Base-by-base conservation (phyloP, 2,113 vertebrate genomes). In the Triplophysa tibetana region DNA sequence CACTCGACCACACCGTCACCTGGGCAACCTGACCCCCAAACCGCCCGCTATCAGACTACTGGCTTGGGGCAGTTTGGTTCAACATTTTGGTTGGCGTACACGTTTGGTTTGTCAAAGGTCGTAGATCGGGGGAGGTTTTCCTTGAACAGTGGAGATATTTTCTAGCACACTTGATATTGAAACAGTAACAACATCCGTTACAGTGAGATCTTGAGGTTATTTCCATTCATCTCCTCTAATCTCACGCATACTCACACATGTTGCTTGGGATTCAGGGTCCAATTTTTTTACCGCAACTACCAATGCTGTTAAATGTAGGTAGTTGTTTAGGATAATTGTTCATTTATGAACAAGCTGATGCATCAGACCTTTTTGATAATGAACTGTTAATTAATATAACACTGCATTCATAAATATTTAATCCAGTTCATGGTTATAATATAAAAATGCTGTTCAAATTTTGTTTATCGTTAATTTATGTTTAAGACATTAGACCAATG, bases 41-140 rank as follows among this genome's bases (percentile, higher is more conserved):
- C 6, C 61, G 23, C 70, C 33, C 48, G 33, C 21, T 33, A 19
- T 26, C n/a, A 8, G 58, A 14, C 45, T 54, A 73, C 23, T 62
- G 73, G 68, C 26, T 63, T 54, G 48, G 50, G 60, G 61, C 58
- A n/a, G 66, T 79, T 72, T 66, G 54, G 66, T 21, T 21, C 19
- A 3, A 66, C 58, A 45, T 75, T 82, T 77, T 83, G 70, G 50
- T 54, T 73, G 26, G 41, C 26, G 65, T 33, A 43, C 16, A 48
- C 8, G 72, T 82, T 79, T 76, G 77, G 83, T 83, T 81, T 73
- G 85, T 86, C 81, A 86, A 85, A 87, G 83, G 85, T 87, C 82
- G 76, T 81, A 75, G 85, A 83, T 81, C 72, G 75, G 82, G 86
- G 82, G 83, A 72, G 73, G 80, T 80, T 81, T 73, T 8, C 60